Evolutionary conservation across 2,888 invertebrate species (phyloP).

Genomic region (Hermaeophaga mercurialis): DNA sequence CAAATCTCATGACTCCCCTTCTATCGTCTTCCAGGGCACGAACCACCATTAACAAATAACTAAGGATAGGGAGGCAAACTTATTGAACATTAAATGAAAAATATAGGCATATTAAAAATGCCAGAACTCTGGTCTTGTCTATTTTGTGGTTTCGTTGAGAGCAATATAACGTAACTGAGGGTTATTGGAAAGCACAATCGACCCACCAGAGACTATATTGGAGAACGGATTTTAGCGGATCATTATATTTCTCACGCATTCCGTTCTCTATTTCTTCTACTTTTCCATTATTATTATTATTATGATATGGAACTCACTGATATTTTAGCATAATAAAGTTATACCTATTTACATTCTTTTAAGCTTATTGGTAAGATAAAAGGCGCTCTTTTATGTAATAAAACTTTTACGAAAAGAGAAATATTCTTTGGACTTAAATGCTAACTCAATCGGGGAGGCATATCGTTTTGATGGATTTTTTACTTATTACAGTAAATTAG

Average conservation of each 20-base stretch:
- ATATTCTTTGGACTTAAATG: too few relatives aligned
- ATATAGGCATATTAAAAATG: slow-evolving; percentile 56
- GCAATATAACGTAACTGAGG: slow-evolving; percentile 46
- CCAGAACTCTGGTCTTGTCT: slow-evolving; percentile 47
- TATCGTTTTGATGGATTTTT: too few relatives aligned
- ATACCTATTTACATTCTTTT: too few relatives aligned
- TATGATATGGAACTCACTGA: background rate
- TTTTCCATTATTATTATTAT: slow-evolving; percentile 31
- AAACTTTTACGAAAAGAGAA: too few relatives aligned
- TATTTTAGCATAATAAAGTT: background rate
- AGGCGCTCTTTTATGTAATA: too few relatives aligned
- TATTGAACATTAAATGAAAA: slow-evolving; percentile 46
- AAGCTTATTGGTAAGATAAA: too few relatives aligned
- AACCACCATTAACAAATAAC: slow-evolving; percentile 33
- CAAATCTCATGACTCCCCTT: slow-evolving; percentile 8
- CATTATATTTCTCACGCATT: slow-evolving; percentile 53
- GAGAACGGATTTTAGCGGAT: slow-evolving; percentile 53
- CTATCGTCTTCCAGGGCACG: slow-evolving; percentile 16
- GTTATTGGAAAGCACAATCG: slow-evolving; percentile 34
- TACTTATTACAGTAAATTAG: too few relatives aligned
- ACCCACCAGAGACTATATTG: slow-evolving; percentile 46
- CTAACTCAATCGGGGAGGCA: too few relatives aligned
- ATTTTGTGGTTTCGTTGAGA: slow-evolving; percentile 43
- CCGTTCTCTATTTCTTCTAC: slow-evolving; percentile 34
- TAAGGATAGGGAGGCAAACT: slow-evolving; percentile 33